phyloP scores from a whole-genome alignment of 2,797 vertebrate species.

The Bryconaethiops microstoma region DNA sequence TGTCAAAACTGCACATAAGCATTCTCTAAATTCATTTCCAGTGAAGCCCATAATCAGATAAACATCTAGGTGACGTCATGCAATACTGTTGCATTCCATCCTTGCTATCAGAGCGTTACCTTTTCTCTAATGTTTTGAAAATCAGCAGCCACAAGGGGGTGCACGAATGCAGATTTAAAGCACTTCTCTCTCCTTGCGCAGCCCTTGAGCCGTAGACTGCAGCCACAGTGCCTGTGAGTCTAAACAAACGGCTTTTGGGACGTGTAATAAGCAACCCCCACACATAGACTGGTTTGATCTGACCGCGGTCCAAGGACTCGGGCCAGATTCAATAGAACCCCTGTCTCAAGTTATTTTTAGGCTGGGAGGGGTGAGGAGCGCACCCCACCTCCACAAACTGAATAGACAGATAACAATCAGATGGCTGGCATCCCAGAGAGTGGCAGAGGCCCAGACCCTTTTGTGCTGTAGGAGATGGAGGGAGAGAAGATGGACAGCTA shows the following conservation, averaged over 20 bases:
- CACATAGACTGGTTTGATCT: conserved; percentile 40
- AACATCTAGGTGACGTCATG: conserved; percentile 27
- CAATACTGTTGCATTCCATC: conserved; percentile 6
- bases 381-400: conserved; percentile 55
- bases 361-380: conserved; percentile 16
- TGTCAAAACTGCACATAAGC: background rate
- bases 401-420: conserved; percentile 62
- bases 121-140: background rate
- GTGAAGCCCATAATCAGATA: background rate
- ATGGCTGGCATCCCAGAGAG: conserved; percentile 50
- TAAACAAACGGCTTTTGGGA: conserved; percentile 33
- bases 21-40: background rate
- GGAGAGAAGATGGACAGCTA: conserved; percentile 39
- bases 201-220: background rate
- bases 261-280: conserved; percentile 38
- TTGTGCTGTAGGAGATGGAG: conserved; percentile 25
- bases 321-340: conserved; percentile 39
- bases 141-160: conserved; percentile 51
- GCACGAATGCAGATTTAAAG: conserved; percentile 15
- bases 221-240: conserved; percentile 11
- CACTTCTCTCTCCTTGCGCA: background rate
- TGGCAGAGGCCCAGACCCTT: conserved; percentile 41
- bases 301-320: conserved; percentile 35
- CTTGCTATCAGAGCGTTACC: background rate
- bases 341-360: conserved; percentile 47